These are phyloP conservation scores for Calcarius lapponicus DNA, from an alignment of 2,797 vertebrate species.

Conservation along the genomic window DNA sequence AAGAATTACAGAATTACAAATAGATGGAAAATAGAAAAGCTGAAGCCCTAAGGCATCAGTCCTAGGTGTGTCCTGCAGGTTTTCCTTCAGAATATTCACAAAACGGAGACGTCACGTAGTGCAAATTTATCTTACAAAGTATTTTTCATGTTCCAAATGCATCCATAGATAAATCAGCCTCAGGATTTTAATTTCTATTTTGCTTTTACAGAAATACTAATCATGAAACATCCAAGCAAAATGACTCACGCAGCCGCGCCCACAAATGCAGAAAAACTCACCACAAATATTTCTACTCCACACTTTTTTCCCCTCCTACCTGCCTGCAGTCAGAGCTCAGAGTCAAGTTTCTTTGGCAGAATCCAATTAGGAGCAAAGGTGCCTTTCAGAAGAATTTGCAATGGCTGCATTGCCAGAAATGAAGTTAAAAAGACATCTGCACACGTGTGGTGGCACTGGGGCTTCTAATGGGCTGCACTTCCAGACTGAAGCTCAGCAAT, in stretches of 20 bases:
- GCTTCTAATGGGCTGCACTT: background rate
- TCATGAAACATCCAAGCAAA: background rate
- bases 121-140: background rate
- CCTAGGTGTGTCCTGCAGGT: background rate
- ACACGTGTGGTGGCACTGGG: background rate
- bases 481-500: background rate
- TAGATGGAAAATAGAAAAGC: fast-evolving
- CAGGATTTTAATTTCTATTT: background rate
- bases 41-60: background rate
- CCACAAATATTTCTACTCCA: background rate
- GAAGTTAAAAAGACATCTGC: background rate
- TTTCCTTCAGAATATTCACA: background rate
- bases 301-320: background rate
- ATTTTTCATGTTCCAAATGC: fast-evolving
- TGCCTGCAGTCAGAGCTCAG: background rate
- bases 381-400: slow-evolving; percentile 48
- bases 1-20: background rate
- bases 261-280: background rate
- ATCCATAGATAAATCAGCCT: too few species aligned
- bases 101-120: background rate
- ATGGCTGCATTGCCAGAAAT: background rate
- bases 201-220: background rate
- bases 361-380: slow-evolving; percentile 47
- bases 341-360: background rate
- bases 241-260: background rate